Base-by-base conservation (phyloP, 2,888 invertebrate genomes). In the Drosophila tanythrix region DNA sequence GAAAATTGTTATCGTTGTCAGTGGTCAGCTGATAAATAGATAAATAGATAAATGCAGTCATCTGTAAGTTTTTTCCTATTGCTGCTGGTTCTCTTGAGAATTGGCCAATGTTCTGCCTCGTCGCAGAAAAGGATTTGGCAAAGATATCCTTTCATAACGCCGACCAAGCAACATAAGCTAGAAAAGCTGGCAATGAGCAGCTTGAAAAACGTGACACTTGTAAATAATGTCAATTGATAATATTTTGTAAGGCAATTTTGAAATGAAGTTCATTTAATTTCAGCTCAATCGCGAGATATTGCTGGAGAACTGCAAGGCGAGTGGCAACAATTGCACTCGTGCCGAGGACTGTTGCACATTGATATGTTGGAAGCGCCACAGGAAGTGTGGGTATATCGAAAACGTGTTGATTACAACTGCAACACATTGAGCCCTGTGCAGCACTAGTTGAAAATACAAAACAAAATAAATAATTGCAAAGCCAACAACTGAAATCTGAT, bases 311-410 rank as follows among this genome's bases (percentile, higher is more conserved):
- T 51, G 50, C 29, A 29, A 5, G 29, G 2, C 5, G 18, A 51
- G 6, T 27, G 51, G 51, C 27, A 29, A 11, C 18, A 29, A 29
- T 18, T 51, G 29, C 29, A 51, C 10, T 11, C 50, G 50, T 5
- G 29, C 51, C 51, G 51, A 51, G 29, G 29, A 51, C 29, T 51
- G 51, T n/a, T 51, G 51, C 51, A 51, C 51, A 3, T 29, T 51
- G 18, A 29, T 29, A 51, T 51, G 51, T 2, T 51, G 27, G 18
- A 51, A 6, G 51, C 6, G 29, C 6, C 27, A 27, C 18, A 29
- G 29, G 3, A 51, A 18, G 18, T 51, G 29, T 29, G 29, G 18
- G 1, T 51, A 29, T n/a, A 29, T 51, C n/a, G 51, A 51, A 51
- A 46, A 25, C 25, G 15, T 15, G 15, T 15, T 15, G 15, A 7